A percentile compares a stretch with the other conserved stretches of the same genome.
These are phyloP conservation scores for Pentalonia nigronervosa DNA, from an alignment of 1,140 invertebrate genomes.

Conservation along the genomic window DNA sequence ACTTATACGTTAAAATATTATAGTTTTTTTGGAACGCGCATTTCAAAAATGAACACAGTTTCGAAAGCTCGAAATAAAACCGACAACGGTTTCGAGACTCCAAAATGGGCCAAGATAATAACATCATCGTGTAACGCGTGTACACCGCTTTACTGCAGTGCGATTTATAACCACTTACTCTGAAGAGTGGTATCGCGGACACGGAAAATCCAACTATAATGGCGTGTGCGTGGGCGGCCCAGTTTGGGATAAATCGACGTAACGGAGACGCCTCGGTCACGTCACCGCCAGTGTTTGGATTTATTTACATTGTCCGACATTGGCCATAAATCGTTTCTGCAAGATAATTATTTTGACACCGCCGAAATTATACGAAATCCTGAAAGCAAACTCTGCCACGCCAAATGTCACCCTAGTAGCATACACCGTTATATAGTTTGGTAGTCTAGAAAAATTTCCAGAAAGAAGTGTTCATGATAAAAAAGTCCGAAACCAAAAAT, in stretches of 20 bases:
- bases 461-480: too few species aligned
- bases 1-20: neutral
- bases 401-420: neutral
- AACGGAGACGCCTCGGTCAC: neutral
- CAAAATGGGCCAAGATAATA: neutral
- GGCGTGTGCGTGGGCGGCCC: neutral
- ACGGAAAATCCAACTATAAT: neutral
- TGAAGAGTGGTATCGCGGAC: neutral
- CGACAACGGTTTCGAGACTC: neutral
- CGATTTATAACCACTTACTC: slow-evolving; percentile 5
- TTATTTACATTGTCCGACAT: slow-evolving; percentile 18
- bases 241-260: neutral
- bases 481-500: too few species aligned
- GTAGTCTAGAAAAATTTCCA: too few species aligned
- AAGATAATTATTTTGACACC: neutral
- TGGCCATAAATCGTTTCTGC: neutral
- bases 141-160: neutral
- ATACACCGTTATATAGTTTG: too few species aligned
- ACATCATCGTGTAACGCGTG: neutral
- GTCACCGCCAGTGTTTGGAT: slow-evolving; percentile 30
- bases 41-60: neutral
- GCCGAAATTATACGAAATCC: neutral
- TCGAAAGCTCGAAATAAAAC: neutral
- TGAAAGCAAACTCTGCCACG: neutral
- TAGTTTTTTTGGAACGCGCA: neutral